Base-by-base conservation (phyloP, 2,113 vertebrate species). In the Thermophis baileyi region DNA sequence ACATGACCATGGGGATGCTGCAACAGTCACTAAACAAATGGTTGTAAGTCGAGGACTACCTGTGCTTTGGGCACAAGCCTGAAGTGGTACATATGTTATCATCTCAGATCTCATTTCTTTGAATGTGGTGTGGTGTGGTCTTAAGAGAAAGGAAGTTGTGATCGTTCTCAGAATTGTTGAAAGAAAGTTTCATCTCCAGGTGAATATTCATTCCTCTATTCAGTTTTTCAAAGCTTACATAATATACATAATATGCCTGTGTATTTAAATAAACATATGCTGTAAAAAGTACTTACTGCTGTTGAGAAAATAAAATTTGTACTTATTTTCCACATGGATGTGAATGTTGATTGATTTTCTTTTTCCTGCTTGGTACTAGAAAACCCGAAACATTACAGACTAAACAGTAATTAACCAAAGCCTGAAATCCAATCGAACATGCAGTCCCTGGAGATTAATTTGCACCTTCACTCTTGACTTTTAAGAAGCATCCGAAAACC, bases 231-330 rank as follows among this genome's bases (percentile, higher is more conserved):
- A 60, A 60, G 57, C 57, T 60, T 60, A 2, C 35, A 2, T 90
- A 74, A 89, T n/a, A 22, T 90, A 54, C 93, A 92, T 92, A 94
- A 0, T 63, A 10, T 94, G 91, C 47, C 0, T 55, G 5, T 95
- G 91, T 94, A 91, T 35, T 93, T 93, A 95, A 91, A 86, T 91
- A 95, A 94, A 54, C 46, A 47, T 46, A 88, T 16, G 57, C 94
- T 96, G 94, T 96, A 93, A 95, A 94, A 90, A 93, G 5, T 89
- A 55, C n/a, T 47, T 53, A 81, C 20, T 46, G 30, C 93, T 85
- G 40, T 94, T n/a, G 90, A 16, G 91, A 94, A 50, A 89, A 94
- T 50, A 88, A 96, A 97, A 95, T 2, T 87, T 91, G 49, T 89
- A 0, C 95, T 51, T 0, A 91, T 94, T 55, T 85, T 57, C 44